Evolutionary conservation across 2,888 invertebrate genomes (phyloP), one percentile per base, ranked within the genome.

Genomic region (Xanthorhoe spadicearia): DNA sequence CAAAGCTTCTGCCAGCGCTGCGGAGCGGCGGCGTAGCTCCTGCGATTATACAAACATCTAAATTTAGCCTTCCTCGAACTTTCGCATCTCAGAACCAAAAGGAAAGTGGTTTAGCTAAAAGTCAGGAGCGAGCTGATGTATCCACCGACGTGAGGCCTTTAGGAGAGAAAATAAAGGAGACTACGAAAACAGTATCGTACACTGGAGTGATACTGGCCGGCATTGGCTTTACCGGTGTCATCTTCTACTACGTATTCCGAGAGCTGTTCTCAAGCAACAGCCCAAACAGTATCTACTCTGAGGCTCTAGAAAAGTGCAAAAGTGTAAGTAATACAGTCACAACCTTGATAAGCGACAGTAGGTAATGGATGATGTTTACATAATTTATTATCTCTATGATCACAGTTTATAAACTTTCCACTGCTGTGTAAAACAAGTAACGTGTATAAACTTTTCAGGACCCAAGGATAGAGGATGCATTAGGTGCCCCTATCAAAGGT

Each of bases 231-330:
- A 97, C 97, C 49, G 96, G 96, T 23, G 90, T 96, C 2, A 95
- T 98, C 85, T 96, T 97, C 82, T 98, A 96, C 85, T 95, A 96
- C 59, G 95, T 98, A 66, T 96, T 97, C 77, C 94, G 95, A 68
- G 98, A 98, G 87, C 88, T 99, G 23, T 97, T 98, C 88, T 98
- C 98, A 1, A 95, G 96, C 69, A 96, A 96, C 74, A 98, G 98
- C 85, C 96, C 98, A 0, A 97, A 97, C 86, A 97, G 95, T 77
- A 95, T 98, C 66, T 98, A 98, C 83, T 95, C 96, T 17, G 94
- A 95, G 76, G 97, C 98, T 1, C 92, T 97, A 18, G 95, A 97
- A 67, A 94, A 94, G 76, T 97, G 98, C 79, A 94, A 95, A 74
- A 94, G 95, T 77, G 94, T 94, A 76, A 85, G 90, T 82, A 49